These are phyloP conservation scores for Pampusana beccarii DNA, from an alignment of 2,113 vertebrate genomes.

Conservation along the genomic window DNA sequence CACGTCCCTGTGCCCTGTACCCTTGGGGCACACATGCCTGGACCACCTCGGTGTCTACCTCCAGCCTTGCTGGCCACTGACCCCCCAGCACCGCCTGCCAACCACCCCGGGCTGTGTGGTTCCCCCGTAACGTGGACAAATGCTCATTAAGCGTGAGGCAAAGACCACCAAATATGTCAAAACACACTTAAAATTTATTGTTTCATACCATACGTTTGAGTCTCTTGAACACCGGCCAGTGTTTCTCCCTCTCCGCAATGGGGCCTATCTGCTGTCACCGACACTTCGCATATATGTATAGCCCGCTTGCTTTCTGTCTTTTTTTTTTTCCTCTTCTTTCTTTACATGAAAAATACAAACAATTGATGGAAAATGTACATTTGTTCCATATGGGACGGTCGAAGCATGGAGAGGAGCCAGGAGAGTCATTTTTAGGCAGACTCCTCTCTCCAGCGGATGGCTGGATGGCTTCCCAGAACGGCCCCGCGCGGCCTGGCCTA, in stretches of 20 bases:
- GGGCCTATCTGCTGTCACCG: conserved; percentile 45
- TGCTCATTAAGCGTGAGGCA: conserved; percentile 56
- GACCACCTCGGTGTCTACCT: conserved; percentile 6
- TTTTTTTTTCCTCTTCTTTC: background rate
- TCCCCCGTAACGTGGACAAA: conserved; percentile 49
- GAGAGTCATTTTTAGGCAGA: conserved; percentile 59
- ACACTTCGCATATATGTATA: background rate
- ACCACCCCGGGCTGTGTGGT: background rate
- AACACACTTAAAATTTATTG: conserved; percentile 64
- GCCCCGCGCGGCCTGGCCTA: conserved; percentile 63
- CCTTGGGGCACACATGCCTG: background rate
- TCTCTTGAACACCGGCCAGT: conserved; percentile 51
- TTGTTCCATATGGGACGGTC: conserved; percentile 72
- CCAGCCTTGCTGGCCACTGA: background rate
- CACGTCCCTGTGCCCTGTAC: fast-evolving
- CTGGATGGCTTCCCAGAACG: conserved; percentile 70
- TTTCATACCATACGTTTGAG: conserved; percentile 54
- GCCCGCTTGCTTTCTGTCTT: background rate
- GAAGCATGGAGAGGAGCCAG: conserved; percentile 66
- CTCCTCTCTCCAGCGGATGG: conserved; percentile 63
- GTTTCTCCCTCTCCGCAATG: conserved; percentile 25
- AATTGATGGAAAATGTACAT: conserved; percentile 75
- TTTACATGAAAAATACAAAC: conserved; percentile 68
- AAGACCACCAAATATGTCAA: conserved; percentile 71
- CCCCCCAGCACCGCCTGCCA: conserved; percentile 13